These are phyloP conservation scores for Gnathonemus longibarbis DNA, from an alignment of 2,113 vertebrate species.

Conservation along the genomic window DNA sequence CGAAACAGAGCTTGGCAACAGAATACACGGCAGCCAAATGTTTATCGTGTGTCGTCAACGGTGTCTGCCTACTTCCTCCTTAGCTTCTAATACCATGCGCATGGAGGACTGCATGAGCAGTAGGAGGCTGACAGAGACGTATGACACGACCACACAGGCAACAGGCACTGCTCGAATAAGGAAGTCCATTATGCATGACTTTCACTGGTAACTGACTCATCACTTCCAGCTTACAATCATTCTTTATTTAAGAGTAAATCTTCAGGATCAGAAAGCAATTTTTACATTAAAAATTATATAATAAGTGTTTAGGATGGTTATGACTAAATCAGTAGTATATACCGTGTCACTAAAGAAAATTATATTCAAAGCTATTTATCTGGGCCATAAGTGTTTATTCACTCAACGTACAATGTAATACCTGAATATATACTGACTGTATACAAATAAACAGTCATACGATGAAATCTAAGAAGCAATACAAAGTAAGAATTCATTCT, in stretches of 20 bases:
- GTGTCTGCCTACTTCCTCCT: conserved; percentile 12
- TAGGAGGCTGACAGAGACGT: too few species aligned
- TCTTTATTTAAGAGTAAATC: not conserved
- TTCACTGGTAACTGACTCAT: not conserved
- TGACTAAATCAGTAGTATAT: not conserved
- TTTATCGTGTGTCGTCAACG: conserved; percentile 70
- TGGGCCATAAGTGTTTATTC: not conserved
- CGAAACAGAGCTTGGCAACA: conserved; percentile 78
- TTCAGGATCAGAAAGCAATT: not conserved
- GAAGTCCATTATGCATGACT: conserved; percentile 35
- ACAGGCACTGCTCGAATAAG: not conserved
- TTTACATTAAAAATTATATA: not conserved
- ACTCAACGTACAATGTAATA: not conserved
- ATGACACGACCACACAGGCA: not conserved
- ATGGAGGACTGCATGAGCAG: not conserved
- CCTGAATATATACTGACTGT: not conserved
- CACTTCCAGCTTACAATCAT: not conserved
- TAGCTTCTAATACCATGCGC: not conserved
- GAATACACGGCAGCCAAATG: conserved; percentile 58
- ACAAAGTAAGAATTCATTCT: not conserved
- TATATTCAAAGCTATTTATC: not conserved
- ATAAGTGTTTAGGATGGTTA: not conserved
- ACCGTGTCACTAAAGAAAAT: not conserved
- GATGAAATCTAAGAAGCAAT: not conserved
- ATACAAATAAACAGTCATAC: not conserved